Evolutionary conservation across 1,140 invertebrate genomes (phyloP), one percentile per base, ranked within the genome.

Genomic region (Octopus bimaculoides): DNA sequence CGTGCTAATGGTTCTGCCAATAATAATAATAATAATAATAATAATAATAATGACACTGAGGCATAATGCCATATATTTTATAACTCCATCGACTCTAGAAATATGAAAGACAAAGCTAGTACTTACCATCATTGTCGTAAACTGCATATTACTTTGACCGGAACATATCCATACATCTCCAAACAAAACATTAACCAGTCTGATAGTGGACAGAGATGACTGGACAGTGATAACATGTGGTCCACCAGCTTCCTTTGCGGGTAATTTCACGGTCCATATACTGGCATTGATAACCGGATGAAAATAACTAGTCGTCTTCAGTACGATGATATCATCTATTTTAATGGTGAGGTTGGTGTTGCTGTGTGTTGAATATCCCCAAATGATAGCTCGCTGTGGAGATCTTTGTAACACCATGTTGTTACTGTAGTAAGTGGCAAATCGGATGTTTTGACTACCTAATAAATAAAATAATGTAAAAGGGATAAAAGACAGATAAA

Each of bases 111-210:
- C 74, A 20, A 54, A 20, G 20, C 14, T 3, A 61, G 14, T 41
- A 52, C 82, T 81, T 81, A 85, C 86, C 85, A 82, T 81, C n/a
- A 77, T 79, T 53, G 84, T 69, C 5, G 82, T 84, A 73, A 87
- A 86, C 79, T 86, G 80, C 88, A 89, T 89, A 76, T 89, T 89
- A 61, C 87, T 88, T 75, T 89, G 88, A 52, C 88, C 88, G 10
- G 85, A 86, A 79, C 88, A 89, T 2, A 89, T 53, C 87, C 87
- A 89, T 4, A 89, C 87, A 81, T 89, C 88, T 5, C 88, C 88
- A 85, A 89, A 89, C 54, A 87, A 73, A 14, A 89, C 88, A 81
- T 87, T 83, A 12, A 73, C 76, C 7, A 89, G 66, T 4, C 53
- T 77, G 20, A 88, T 79, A 4, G 76, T 78, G 4, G 81, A 82